phyloP scores from a whole-genome alignment of 2,888 invertebrate genomes.

The Liopterus haemorrhoidalis region DNA sequence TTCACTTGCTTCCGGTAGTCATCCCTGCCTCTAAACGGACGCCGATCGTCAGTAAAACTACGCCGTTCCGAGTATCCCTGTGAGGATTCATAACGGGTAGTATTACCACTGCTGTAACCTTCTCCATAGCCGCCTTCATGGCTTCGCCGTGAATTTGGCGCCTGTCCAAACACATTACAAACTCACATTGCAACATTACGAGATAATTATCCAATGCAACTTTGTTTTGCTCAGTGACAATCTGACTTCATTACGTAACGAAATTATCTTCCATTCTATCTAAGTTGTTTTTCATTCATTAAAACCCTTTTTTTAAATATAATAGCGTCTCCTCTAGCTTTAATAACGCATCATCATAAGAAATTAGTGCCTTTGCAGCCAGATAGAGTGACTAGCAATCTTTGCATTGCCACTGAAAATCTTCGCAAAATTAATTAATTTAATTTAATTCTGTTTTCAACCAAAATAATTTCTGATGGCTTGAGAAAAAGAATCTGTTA shows the following conservation, averaged over 20 bases:
- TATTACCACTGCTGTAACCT: conserved; percentile 48
- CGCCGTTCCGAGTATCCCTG: conserved; percentile 50
- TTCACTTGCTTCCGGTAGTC: conserved; percentile 44
- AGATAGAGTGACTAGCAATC: conserved; percentile 19
- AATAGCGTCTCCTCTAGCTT: too few species aligned
- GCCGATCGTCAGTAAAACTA: conserved; percentile 50
- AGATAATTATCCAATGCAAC: conserved; percentile 17
- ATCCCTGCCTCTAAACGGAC: conserved; percentile 37
- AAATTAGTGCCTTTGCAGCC: too few species aligned
- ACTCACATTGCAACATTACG: conserved; percentile 17
- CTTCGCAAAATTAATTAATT: too few species aligned
- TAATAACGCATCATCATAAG: too few species aligned
- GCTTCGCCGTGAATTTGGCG: conserved; percentile 41
- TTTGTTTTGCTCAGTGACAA: conserved; percentile 16
- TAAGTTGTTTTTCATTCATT: too few species aligned
- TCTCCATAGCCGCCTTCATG: conserved; percentile 46
- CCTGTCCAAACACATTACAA: conserved; percentile 36
- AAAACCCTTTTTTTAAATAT: too few species aligned
- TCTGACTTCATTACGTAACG: too few species aligned
- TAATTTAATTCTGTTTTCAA: too few species aligned
- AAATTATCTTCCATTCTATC: too few species aligned
- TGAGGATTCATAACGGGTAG: conserved; percentile 54
- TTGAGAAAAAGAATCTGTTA: background rate
- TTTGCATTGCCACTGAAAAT: conserved; percentile 17
- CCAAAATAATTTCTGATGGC: background rate